These are phyloP conservation scores for Lamprologus callipterus DNA, from an alignment of 2,113 vertebrate genomes.

Conservation along the genomic window DNA sequence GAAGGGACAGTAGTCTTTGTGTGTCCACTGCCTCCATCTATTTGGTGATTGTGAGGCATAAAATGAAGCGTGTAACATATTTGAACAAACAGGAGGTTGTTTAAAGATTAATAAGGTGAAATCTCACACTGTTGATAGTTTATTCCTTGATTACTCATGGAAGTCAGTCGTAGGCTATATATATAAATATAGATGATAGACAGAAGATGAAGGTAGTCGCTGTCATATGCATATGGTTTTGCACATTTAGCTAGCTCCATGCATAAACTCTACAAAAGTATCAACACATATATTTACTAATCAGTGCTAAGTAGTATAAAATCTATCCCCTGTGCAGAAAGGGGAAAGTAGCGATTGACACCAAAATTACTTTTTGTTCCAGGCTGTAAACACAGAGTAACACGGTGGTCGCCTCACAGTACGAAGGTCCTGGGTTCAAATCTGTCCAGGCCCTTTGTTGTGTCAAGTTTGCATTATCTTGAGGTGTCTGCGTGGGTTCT, in stretches of 20 bases:
- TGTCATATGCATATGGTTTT: not conserved
- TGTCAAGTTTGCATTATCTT: not conserved
- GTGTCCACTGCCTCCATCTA: not conserved
- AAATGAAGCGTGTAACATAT: not conserved
- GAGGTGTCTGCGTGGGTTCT: not conserved
- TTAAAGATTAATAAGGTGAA: not conserved
- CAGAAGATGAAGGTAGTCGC: not conserved
- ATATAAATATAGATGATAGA: not conserved
- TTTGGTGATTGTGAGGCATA: not conserved
- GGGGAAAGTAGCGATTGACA: not conserved
- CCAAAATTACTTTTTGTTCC: fast-evolving
- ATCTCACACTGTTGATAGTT: not conserved
- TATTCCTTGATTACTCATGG: not conserved
- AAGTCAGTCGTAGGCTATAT: not conserved
- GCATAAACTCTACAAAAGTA: not conserved
- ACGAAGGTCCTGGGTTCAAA: not conserved
- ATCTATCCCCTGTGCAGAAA: not conserved
- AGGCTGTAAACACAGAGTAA: not conserved
- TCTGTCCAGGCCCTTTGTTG: not conserved
- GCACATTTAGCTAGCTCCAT: not conserved
- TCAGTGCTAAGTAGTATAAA: not conserved
- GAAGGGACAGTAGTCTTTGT: not conserved
- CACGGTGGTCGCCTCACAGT: not conserved
- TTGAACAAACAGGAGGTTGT: not conserved
- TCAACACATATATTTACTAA: not conserved